These are phyloP conservation scores for Limnephilus rhombicus DNA, from an alignment of 2,888 invertebrate genomes.

Conservation along the genomic window DNA sequence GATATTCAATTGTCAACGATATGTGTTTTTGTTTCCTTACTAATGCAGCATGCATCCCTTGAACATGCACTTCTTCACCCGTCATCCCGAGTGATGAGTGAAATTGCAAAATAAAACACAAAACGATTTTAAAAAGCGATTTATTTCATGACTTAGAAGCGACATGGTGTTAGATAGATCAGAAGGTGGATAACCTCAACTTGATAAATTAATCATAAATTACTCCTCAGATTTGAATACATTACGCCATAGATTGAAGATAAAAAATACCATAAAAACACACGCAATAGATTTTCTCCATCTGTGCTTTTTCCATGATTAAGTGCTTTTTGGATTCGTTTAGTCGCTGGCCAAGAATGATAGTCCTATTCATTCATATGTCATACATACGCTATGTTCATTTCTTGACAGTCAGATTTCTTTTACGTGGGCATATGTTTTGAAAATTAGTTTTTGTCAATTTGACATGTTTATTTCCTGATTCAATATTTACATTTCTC, in stretches of 20 bases:
- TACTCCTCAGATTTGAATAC: background rate
- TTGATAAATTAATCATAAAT: background rate
- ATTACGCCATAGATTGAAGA: background rate
- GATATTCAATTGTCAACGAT: too few relatives aligned
- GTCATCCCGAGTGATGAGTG: too few relatives aligned
- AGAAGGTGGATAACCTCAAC: background rate
- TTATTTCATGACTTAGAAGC: background rate
- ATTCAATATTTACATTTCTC: conserved; percentile 15
- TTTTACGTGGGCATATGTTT: conserved; percentile 1
- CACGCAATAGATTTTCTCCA: background rate
- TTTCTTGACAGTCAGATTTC: background rate
- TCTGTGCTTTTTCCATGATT: background rate
- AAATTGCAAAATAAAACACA: too few relatives aligned
- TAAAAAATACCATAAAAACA: background rate
- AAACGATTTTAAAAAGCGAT: background rate
- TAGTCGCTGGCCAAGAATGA: background rate
- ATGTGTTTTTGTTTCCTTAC: too few relatives aligned
- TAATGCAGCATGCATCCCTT: too few relatives aligned
- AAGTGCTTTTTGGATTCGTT: background rate
- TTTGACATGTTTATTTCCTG: conserved; percentile 16
- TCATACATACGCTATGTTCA: background rate
- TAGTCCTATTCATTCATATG: background rate
- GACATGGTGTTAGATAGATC: background rate
- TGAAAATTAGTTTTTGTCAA: background rate
- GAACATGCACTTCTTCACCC: too few relatives aligned